Evolutionary conservation across 2,113 vertebrate species (phyloP).

Genomic region (Furnarius figulus): DNA sequence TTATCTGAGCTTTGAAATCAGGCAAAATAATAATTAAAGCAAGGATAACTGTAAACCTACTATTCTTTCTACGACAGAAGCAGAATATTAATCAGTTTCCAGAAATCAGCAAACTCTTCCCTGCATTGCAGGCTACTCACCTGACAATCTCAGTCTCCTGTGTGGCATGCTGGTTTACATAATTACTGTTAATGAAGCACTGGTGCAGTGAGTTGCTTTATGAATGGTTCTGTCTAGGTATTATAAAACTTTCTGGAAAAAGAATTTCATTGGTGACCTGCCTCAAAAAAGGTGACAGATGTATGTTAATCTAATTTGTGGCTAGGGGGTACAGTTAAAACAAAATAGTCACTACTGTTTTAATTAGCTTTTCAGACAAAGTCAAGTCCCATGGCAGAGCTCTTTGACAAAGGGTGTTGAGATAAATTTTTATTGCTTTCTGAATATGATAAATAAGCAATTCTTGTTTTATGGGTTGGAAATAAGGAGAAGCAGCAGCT

Average conservation of each 20-base stretch:
- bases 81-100: not conserved
- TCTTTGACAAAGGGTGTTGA: not conserved
- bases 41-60: not conserved
- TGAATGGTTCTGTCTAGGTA: not conserved
- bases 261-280: not conserved
- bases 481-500: not conserved
- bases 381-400: not conserved
- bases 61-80: not conserved
- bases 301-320: not conserved
- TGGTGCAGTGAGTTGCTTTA: not conserved
- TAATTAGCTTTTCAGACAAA: not conserved
- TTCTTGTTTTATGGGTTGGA: not conserved
- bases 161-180: not conserved
- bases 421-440: not conserved
- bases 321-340: not conserved
- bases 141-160: not conserved
- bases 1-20: not conserved
- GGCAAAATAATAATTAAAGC: not conserved
- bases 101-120: not conserved
- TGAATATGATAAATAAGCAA: not conserved
- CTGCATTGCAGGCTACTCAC: not conserved
- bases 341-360: not conserved
- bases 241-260: not conserved
- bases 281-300: not conserved
- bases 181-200: conserved; percentile 20